A percentile compares a stretch with the other conserved stretches of the same genome.
Evolutionary conservation across 53 echinoderm and acorn worm species (phyloP).

Genomic region (Holothuria scabra): DNA sequence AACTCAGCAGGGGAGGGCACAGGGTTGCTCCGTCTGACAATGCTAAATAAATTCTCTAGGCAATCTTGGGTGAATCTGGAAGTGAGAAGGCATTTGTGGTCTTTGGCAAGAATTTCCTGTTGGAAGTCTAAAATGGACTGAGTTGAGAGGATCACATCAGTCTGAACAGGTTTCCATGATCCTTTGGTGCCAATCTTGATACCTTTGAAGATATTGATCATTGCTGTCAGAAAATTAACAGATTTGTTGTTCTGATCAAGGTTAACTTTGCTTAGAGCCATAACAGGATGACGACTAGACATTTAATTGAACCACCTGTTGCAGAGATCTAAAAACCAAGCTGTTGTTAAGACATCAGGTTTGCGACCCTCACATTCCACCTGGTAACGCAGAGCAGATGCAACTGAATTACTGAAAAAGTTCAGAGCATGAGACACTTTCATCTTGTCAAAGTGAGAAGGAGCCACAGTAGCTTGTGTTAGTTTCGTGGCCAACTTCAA

Average conservation of each 20-base stretch:
- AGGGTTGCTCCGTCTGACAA: constrained; percentile 64
- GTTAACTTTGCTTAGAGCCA: constrained; percentile 64
- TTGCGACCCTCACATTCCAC: constrained; percentile 35
- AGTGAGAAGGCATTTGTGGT: constrained; percentile 60
- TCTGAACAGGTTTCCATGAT: constrained; percentile 67
- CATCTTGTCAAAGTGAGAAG: constrained; percentile 79
- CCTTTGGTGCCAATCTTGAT: constrained; percentile 39
- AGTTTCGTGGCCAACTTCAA: constrained; percentile 70
- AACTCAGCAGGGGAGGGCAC: constrained; percentile 74
- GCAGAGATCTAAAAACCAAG: constrained; percentile 48
- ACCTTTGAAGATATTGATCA: constrained; percentile 55
- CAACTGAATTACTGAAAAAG: constrained; percentile 3
- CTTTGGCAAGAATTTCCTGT: constrained; percentile 54
- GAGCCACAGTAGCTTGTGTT: constrained; percentile 36
- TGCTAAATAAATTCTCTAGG: constrained; percentile 61
- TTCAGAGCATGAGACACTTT: constrained; percentile 64
- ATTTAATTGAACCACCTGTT: constrained; percentile 58
- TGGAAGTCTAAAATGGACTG: constrained; percentile 60
- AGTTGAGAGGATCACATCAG: constrained; percentile 52
- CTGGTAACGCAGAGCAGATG: constrained; percentile 33
- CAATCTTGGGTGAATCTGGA: constrained; percentile 64
- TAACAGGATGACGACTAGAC: constrained; percentile 60
- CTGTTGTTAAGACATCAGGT: constrained; percentile 15
- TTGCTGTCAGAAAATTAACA: constrained; percentile 25
- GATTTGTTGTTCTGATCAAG: constrained; percentile 46